Evolutionary conservation across 2,888 invertebrate genomes (phyloP).

Genomic region (Boloria selene): DNA sequence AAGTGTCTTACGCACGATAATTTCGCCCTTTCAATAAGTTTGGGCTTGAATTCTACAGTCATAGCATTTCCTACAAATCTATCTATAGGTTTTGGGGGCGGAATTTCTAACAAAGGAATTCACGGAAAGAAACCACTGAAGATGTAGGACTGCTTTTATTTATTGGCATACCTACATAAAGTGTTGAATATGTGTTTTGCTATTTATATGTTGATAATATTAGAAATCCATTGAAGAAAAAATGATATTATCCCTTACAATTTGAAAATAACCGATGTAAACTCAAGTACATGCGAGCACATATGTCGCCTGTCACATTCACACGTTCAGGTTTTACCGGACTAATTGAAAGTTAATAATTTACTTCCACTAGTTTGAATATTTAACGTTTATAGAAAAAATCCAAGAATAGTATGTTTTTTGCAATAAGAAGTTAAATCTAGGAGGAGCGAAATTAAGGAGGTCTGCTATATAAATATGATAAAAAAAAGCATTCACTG

Average conservation of each 20-base stretch:
- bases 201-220: no score
- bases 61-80: slow-evolving; percentile 4
- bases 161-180: not conserved
- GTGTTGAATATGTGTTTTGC: not conserved
- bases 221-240: no score
- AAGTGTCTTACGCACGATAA: slow-evolving; percentile 2
- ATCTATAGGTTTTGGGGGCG: slow-evolving; percentile 1
- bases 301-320: slow-evolving; percentile 1
- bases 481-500: no score
- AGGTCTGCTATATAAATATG: no score
- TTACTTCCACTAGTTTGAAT: not conserved
- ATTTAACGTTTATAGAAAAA: not conserved
- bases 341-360: slow-evolving; percentile 3
- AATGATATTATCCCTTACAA: no score
- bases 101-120: slow-evolving; percentile 23
- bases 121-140: not conserved
- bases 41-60: slow-evolving; percentile 8
- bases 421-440: no score
- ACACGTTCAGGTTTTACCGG: not conserved
- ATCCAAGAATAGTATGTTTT: no score
- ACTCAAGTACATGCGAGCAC: not conserved
- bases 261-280: not conserved
- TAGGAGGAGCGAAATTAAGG: no score
- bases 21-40: slow-evolving; percentile 1
- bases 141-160: slow-evolving; percentile 1